phyloP scores from a whole-genome alignment of 2,113 vertebrate species.

The Bolborhynchus lineola region DNA sequence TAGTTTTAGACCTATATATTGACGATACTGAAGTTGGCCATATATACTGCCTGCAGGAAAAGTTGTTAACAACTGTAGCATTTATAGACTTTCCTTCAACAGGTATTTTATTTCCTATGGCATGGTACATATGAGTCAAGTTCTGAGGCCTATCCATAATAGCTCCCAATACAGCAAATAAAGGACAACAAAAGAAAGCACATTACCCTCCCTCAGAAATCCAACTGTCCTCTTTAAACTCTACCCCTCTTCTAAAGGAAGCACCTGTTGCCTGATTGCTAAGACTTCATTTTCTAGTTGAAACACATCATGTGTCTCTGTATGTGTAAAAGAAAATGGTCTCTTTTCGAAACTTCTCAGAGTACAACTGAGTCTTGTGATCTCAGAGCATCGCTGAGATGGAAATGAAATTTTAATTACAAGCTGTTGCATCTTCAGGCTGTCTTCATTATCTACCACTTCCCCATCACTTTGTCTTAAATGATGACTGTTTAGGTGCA shows the following conservation, averaged over 20 bases:
- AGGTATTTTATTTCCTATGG: not conserved
- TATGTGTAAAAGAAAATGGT: not conserved
- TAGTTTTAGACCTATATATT: not conserved
- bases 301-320: not conserved
- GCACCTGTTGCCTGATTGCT: not conserved
- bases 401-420: not conserved
- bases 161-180: not conserved
- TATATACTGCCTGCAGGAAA: not conserved
- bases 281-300: not conserved
- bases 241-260: not conserved
- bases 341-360: not conserved
- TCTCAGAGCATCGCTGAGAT: not conserved
- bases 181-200: not conserved
- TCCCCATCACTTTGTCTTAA: constrained; percentile 1
- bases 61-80: not conserved
- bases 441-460: constrained; percentile 14
- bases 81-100: not conserved
- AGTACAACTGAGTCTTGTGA: not conserved
- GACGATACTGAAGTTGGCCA: not conserved
- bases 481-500: not conserved
- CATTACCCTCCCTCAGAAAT: not conserved
- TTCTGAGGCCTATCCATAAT: not conserved
- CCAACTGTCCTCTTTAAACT: not conserved
- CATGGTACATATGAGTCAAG: rapidly evolving
- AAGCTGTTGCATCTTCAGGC: not conserved